Evolutionary conservation across 2,797 vertebrate genomes (phyloP).

Genomic region (Neostethus bicornis): DNA sequence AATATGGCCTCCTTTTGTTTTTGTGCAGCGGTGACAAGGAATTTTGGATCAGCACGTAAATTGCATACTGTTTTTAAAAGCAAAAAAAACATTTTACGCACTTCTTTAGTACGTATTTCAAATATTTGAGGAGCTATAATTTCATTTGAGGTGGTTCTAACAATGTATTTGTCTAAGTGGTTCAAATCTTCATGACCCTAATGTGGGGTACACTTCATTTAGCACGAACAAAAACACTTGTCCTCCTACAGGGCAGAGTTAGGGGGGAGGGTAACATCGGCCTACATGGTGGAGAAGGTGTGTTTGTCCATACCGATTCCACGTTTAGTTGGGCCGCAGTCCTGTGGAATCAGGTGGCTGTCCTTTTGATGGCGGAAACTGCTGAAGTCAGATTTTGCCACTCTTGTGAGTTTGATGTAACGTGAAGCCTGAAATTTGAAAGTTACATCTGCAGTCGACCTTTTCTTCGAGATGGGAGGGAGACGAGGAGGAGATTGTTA

Average conservation of each 20-base stretch:
- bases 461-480: background rate
- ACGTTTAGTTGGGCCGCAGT: background rate
- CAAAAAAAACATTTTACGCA: background rate
- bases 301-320: too few species aligned
- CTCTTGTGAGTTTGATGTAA: conserved; percentile 26
- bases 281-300: conserved; percentile 2
- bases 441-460: conserved; percentile 10
- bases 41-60: background rate
- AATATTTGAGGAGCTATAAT: too few species aligned
- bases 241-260: conserved; percentile 26
- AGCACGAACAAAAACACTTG: conserved; percentile 59
- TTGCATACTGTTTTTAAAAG: background rate
- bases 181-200: conserved; percentile 54
- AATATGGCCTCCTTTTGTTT: background rate
- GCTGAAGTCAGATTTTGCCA: conserved; percentile 23
- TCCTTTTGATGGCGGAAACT: conserved; percentile 28
- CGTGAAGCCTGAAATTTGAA: conserved; percentile 26
- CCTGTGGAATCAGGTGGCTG: conserved; percentile 6
- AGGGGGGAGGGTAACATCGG: conserved; percentile 4
- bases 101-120: background rate
- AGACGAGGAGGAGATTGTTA: conserved; percentile 2
- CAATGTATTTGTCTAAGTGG: conserved; percentile 28
- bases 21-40: background rate
- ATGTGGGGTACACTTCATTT: conserved; percentile 61
- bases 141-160: conserved; percentile 11